Base-by-base conservation (phyloP, 2,888 invertebrate species). In the Odontothrips loti region DNA sequence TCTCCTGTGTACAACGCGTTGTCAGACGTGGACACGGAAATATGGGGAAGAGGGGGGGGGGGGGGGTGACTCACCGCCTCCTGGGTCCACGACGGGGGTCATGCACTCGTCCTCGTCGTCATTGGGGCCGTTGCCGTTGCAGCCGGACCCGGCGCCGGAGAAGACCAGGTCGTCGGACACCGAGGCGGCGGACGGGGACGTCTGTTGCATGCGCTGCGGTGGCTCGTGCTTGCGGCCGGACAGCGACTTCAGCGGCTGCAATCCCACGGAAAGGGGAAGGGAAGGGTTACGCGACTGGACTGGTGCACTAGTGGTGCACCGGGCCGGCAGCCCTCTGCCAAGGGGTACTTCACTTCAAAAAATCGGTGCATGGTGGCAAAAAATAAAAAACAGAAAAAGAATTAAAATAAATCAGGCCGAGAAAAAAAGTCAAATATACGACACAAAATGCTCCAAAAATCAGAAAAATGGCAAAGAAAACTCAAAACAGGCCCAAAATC, bases 101-200 rank as follows among this genome's bases (percentile, higher is more conserved):
- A 43, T 92, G 86, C 97, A 97, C 84, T 96, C 96, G 85, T 96
- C 97, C 87, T 97, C 97, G 85, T 91, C 91, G 86, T 96, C 97
- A 6, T 43, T 43, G 34, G 34, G 34, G 34, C 34, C 34, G 34
- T 43, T 43, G 85, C 96, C 96, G 82, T 94, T 94, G 79, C 95
- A 92, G 0, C 96, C 96, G 4, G 96, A 96, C 0, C 96, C 96
- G 0, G 95, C 95, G 1, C 97, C 97, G 12, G 96, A 96, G 88
- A 95, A 96, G 81, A 97, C 95, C 83, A 97, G 90, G 87, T 97
- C 97, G 87, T 97, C 97, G 86, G 94, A 79, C 9, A 34, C 43
- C 79, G 79, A 29, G 20, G 79, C 23, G 47, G 79, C 47, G 20
- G 79, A 82, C 51, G n/a, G 78, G 80, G 87, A 87, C 88, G 94